Evolutionary conservation across 2,888 invertebrate genomes (phyloP), one percentile per base, ranked within the genome.

Genomic region (Mythimna pallens): DNA sequence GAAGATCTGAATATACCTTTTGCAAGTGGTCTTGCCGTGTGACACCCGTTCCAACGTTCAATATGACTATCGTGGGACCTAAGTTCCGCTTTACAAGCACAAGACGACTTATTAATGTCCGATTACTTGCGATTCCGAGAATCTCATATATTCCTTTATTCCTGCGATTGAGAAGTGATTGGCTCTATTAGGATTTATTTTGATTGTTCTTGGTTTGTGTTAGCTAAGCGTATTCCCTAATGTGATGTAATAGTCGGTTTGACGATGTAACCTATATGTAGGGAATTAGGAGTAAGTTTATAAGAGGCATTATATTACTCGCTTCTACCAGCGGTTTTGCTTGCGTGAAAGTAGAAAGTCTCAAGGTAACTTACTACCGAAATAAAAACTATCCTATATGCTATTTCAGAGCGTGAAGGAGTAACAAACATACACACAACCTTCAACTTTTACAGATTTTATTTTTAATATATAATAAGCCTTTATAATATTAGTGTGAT

Each of bases 71-170:
- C 73, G 62, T 62, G 86, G 83, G 83, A 83, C 84, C 67, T 80
- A 61, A 77, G 84, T 80, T 83, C 84, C 73, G 84, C 86, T 86
- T 86, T 83, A 83, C 76, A 80, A 80, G 81, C 77, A 83, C 84
- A 80, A 74, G 70, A 83, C 76, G 86, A 74, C 73, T 80, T 83
- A 81, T 81, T 83, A 81, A 80, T 83, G 81, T 83, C 70, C 76
- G 65, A 83, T 81, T 83, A 83, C 84, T 63, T 22, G 67, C 58
- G 66, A 83, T 70, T 57, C 70, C 55, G 67, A 80, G 75, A 40
- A 65, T 63, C 81, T 68, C 65, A 55, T 80, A 63, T 62, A 62
- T 79, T 79, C 79, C 83, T 79, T 73, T 78, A 83, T 80, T 75
- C 70, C 62, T 63, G 47, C 36, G 30, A 75, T 59, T 57, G 65